Conservation (phyloP, 2,888 invertebrate species). For the Agriopis aurantiaria region DNA sequence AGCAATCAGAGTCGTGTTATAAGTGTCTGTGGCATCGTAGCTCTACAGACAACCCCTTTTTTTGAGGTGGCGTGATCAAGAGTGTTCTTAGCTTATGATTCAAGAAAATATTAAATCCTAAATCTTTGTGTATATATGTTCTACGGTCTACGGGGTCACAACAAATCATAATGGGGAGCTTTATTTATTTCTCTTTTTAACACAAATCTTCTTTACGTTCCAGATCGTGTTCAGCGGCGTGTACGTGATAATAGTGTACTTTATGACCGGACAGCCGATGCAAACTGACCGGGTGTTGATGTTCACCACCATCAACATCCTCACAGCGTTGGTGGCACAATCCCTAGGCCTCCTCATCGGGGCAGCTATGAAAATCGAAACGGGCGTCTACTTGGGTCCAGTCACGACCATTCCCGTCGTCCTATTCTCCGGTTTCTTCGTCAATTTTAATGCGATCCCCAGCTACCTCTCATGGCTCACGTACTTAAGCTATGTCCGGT, state of each 20-base stretch:
- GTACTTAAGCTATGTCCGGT: constrained; percentile 94
- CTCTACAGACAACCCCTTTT: no score
- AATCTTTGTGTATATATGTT: no score
- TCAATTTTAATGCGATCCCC: constrained; percentile 96
- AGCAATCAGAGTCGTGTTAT: no score
- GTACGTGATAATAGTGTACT: constrained; percentile 96
- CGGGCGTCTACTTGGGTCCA: constrained; percentile 92
- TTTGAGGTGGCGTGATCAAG: no score
- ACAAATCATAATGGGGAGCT: no score
- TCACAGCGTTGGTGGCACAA: constrained; percentile 96
- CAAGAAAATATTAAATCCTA: no score
- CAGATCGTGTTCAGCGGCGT: constrained; percentile 95
- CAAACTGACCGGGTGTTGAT: constrained; percentile 93
- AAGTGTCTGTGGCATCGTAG: no score
- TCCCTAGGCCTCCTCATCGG: constrained; percentile 97
- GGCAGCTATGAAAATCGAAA: constrained; percentile 95
- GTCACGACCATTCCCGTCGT: constrained; percentile 96
- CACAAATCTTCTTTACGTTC: constrained; percentile 51
- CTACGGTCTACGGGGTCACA: no score
- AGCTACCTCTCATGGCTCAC: constrained; percentile 95
- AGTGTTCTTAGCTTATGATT: no score
- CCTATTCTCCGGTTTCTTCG: constrained; percentile 97
- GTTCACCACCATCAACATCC: constrained; percentile 90
- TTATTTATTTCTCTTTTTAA: no score
- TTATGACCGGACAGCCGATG: constrained; percentile 98